Percentiles rank a stretch among this genome's conserved stretches.
Conservation (phyloP, 2,797 vertebrate species). For the Hirundo rustica region DNA sequence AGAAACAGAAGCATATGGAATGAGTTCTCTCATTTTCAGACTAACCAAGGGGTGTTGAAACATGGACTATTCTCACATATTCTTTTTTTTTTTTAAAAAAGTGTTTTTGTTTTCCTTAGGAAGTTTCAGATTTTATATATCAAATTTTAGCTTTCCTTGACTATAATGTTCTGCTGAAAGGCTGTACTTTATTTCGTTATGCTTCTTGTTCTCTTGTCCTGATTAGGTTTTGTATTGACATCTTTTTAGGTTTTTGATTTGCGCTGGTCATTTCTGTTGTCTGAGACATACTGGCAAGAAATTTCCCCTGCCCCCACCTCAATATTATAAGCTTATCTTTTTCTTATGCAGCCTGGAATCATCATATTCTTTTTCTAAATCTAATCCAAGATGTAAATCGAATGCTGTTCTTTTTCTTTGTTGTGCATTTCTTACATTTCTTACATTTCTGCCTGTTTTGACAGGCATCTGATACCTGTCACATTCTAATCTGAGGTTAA, state of each 20-base stretch:
- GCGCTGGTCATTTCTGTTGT: neutral
- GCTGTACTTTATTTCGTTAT: neutral
- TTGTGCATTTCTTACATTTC: neutral
- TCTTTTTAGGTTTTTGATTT: neutral
- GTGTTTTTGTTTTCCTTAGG: neutral
- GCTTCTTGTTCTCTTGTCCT: neutral
- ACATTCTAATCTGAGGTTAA: neutral
- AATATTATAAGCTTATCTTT: neutral
- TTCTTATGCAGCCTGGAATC: neutral
- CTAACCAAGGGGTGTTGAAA: neutral
- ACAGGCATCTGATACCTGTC: neutral
- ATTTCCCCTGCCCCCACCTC: neutral
- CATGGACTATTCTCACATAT: neutral
- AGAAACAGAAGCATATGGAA: neutral
- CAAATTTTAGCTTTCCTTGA: neutral
- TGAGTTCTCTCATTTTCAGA: neutral
- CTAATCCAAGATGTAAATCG: neutral
- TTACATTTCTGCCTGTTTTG: neutral
- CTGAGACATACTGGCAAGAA: neutral
- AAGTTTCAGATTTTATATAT: neutral
- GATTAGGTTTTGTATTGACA: neutral
- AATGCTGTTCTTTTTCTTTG: neutral
- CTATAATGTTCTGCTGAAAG: neutral
- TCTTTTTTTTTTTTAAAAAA: neutral
- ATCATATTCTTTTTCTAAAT: neutral